These are phyloP conservation scores for Eilema sororculum DNA, from an alignment of 2,888 invertebrate species.

Conservation along the genomic window DNA sequence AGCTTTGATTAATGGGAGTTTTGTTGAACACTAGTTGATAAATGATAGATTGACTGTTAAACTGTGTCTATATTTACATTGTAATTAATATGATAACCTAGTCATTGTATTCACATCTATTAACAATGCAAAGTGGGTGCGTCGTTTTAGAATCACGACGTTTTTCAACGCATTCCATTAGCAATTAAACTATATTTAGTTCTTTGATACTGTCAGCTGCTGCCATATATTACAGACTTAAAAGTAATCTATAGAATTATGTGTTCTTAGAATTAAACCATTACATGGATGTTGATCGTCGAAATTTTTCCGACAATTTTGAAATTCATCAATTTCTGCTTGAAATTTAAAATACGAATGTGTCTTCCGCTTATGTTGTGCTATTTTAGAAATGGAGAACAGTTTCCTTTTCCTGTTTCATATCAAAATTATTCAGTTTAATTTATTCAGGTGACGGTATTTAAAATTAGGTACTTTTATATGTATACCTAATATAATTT, in stretches of 20 bases:
- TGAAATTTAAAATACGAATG: neutral
- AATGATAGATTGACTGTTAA: neutral
- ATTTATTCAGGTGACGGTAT: neutral
- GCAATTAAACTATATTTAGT: constrained; percentile 17
- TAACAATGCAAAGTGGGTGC: neutral
- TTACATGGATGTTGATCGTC: neutral
- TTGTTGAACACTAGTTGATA: neutral
- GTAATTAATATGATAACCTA: neutral
- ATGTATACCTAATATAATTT: too few species aligned
- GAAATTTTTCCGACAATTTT: neutral
- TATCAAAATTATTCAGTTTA: neutral
- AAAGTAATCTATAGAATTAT: too few species aligned
- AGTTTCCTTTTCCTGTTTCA: neutral
- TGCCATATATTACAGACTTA: constrained; percentile 1
- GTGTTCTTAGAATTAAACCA: neutral
- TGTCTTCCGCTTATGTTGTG: neutral
- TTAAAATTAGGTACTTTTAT: too few species aligned
- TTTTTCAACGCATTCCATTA: constrained; percentile 3
- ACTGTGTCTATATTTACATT: neutral
- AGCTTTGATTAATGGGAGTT: neutral
- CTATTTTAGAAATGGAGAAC: neutral
- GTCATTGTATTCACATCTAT: neutral
- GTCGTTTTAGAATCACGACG: constrained; percentile 6
- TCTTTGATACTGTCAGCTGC: neutral
- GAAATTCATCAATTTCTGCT: neutral